Evolutionary conservation across 2,113 vertebrate species (phyloP), one percentile per base, ranked within the genome.

Genomic region (Phocoena phocoena): DNA sequence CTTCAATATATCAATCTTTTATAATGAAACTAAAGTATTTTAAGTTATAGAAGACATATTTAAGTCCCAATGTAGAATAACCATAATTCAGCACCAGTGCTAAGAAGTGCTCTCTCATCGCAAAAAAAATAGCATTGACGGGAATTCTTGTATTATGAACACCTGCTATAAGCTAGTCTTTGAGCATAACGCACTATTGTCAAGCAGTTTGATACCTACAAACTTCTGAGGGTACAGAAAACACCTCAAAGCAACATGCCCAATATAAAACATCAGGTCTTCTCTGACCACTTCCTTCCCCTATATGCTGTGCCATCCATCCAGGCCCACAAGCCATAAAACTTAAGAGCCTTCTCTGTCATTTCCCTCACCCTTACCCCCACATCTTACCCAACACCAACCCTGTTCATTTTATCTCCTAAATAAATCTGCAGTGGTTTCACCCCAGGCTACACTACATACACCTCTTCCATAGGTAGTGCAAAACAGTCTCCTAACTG

Each of bases 41-140:
- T 96, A 89, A 95, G 58, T 93, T 80, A 81, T 88, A 70, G 62
- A 89, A 87, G 85, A 96, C 76, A 63, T 73, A 74, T 80, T 83
- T 80, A 93, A 93, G 44, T 73, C 9, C n/a, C 50, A 58, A 13
- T 44, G 41, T n/a, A 60, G 13, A 62, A 33, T 86, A 90, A 86
- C 62, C 4, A 47, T 80, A 91, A 95, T 88, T 97, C 18, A 63
- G 21, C 73, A 55, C 5, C 41, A 90, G 14, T 60, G 25, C 50
- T 90, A 77, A 92, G 23, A 86, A 90, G 15, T 44, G 1, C n/a
- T 62, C 12, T 41, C 36, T 93, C 67, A 28, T 38, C 60, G 31
- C 25, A 65, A 71, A 71, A 18, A n/a, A 60, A 83, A 71, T 7
- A 13, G 9, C 28, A 55, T 8, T 13, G 5, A 41, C 23, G 33